A percentile compares a stretch with the other conserved stretches of the same genome.
Conservation (phyloP, 2,888 invertebrate species). For the Uropetala carovei region DNA sequence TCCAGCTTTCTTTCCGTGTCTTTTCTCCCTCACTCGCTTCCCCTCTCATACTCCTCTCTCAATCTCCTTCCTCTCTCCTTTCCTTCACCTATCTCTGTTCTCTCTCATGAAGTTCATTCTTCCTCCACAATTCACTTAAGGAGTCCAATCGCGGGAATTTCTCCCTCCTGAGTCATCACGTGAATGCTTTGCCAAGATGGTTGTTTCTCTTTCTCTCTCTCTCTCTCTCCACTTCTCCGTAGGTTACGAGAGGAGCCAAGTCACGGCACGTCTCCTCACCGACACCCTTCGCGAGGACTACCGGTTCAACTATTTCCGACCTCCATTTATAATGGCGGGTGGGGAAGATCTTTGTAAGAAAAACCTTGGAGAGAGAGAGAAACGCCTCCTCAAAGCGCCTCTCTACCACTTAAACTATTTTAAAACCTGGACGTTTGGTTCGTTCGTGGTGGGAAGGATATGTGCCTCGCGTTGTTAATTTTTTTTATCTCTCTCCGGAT, state of each 20-base stretch:
- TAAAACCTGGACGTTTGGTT: neutral
- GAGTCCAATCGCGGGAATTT: neutral
- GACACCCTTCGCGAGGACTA: slow-evolving; percentile 15
- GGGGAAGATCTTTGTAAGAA: neutral
- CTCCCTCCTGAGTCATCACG: slow-evolving; percentile 5
- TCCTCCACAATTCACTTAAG: slow-evolving; percentile 16
- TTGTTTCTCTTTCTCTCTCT: neutral
- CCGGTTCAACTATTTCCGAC: slow-evolving; percentile 8
- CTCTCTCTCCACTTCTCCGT: neutral
- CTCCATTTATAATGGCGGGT: neutral
- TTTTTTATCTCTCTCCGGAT: neutral
- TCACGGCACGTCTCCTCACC: neutral
- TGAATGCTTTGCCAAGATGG: slow-evolving; percentile 2
- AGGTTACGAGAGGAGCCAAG: slow-evolving; percentile 11
- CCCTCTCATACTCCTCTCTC: neutral
- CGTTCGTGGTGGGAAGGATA: neutral
- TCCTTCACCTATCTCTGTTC: neutral
- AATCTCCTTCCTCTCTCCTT: neutral
- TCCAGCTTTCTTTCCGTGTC: too few species aligned
- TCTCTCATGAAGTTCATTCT: neutral
- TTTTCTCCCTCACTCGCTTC: neutral
- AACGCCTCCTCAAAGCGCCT: neutral
- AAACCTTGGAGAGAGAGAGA: neutral
- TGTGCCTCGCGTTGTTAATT: neutral
- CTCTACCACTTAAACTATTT: neutral